phyloP scores from a whole-genome alignment of 2,888 invertebrate genomes.

The Tubiluchus corallicola region DNA sequence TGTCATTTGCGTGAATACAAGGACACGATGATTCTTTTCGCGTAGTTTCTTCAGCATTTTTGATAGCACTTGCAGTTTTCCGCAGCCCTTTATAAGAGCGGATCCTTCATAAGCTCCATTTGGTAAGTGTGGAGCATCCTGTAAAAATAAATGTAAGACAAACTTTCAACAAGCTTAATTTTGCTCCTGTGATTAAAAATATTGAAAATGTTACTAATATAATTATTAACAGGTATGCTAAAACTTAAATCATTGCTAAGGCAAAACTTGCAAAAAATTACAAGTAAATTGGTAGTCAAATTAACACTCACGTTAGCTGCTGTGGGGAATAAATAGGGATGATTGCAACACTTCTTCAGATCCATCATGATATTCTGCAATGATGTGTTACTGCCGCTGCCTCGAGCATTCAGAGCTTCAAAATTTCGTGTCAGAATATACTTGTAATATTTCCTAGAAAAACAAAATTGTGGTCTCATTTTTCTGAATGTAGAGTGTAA shows the following conservation, averaged over 20 bases:
- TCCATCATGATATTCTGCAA: conserved; percentile 99
- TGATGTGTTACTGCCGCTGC: conserved; percentile 65
- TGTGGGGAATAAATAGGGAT: conserved; percentile 93
- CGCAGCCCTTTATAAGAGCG: conserved; percentile 75
- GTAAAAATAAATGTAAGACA: conserved; percentile 15
- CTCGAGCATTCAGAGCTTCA: conserved; percentile 86
- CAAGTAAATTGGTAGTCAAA: conserved; percentile 1
- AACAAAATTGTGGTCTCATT: too few species aligned
- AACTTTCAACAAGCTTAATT: neutral
- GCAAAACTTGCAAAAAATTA: too few species aligned
- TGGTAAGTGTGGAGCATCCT: conserved; percentile 41
- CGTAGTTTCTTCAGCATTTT: conserved; percentile 81
- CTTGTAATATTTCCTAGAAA: conserved; percentile 79
- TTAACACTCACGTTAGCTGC: conserved; percentile 41
- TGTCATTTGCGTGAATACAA: conserved; percentile 99
- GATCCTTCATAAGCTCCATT: conserved; percentile 85
- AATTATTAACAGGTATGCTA: too few species aligned
- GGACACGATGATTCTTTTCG: conserved; percentile 78
- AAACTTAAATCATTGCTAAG: too few species aligned
- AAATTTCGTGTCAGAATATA: conserved; percentile 95
- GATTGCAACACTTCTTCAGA: conserved; percentile 97
- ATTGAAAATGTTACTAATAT: neutral
- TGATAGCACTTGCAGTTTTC: conserved; percentile 75
- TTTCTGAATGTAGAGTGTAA: too few species aligned
- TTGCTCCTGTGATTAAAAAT: neutral